Evolutionary conservation across 2,888 invertebrate genomes (phyloP), one percentile per base, ranked within the genome.

Genomic region (Troides oblongomaculatus): DNA sequence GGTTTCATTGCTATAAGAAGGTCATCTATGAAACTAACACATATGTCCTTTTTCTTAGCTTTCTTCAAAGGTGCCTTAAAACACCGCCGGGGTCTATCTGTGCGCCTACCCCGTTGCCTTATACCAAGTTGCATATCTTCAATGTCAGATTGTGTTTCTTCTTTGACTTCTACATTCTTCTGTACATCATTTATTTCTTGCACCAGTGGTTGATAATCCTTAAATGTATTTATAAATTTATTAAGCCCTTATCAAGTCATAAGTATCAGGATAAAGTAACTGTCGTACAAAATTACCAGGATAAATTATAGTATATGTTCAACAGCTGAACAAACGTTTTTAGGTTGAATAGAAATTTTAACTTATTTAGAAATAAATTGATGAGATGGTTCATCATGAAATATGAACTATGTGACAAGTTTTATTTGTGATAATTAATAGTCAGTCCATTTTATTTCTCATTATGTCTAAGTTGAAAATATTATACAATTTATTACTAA

Each of bases 1-100:
- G 92, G 92, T 57, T 81, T 82, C 84, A 91, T 85, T 0, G 89
- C 82, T 71, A 76, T 72, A 1, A 89, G 67, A 7, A 92, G 79
- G 64, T 90, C 84, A 71, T 90, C 84, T 2, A 92, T 71, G 4
- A 91, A 78, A 66, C 79, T 74, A 53, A 81, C 81, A 70, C 91
- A 91, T 73, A 84, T 82, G 0, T 72, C 77, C 0, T 74, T 79
- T 25, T 78, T 80, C 0, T 74, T 72, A 12, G 72, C 50, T 72
- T 77, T 82, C 36, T 67, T 64, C 6, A 59, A 30, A 0, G 68
- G 53, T 46, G 65, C 58, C 64, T 75, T 76, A 2, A 62, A 66
- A 74, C 77, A 83, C 25, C 76, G 78, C 1, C 86, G 75, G 1
- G 91, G 90, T 25, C 88, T 80, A 36, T 89, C 82, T 2, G 89